Base-by-base conservation (phyloP, 2,113 vertebrate genomes). In the Corythoichthys haematopterus region DNA sequence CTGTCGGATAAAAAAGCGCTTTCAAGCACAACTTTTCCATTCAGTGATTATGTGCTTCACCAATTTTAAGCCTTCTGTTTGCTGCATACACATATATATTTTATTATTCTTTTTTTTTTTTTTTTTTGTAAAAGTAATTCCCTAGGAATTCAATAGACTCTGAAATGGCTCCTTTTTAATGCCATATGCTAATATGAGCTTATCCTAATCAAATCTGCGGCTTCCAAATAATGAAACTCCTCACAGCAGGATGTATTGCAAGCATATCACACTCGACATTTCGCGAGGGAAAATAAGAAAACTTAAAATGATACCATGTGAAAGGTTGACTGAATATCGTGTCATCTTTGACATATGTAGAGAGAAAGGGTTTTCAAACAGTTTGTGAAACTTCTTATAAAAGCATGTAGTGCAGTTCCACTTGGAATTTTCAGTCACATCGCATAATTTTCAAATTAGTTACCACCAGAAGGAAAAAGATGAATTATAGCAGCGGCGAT, bases 151-250 rank as follows among this genome's bases (percentile, higher is more conserved):
- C 82, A 88, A 88, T 88, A 86, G 80, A 88, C 85, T 59, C 48
- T 70, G 87, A 85, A 90, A 90, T 87, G 65, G 80, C 88, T 82
- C 81, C 66, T 69, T 84, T 89, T 86, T 83, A 87, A 89, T 75
- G 84, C 75, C 77, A 74, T 79, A 84, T 79, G 75, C 82, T 88
- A 88, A 87, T 88, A 80, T 56, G 87, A 80, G 76, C 83, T 87
- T 89, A 92, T 92, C 86, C 70, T 86, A 89, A 88, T 88, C 83
- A 89, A 88, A 90, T 89, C 85, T 80, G 66, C 66, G 69, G 75
- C 72, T 91, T 91, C 78, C 92, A 94, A 89, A 96, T 93, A 91
- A 95, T 95, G 52, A 90, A 94, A 91, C 94, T 93, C 83, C 93
- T 93, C 88, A 92, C 92, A 65, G 88, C 83, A 82, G 58, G 94